phyloP scores from a whole-genome alignment of 1,140 invertebrate species.

The Vollenhovia emeryi region DNA sequence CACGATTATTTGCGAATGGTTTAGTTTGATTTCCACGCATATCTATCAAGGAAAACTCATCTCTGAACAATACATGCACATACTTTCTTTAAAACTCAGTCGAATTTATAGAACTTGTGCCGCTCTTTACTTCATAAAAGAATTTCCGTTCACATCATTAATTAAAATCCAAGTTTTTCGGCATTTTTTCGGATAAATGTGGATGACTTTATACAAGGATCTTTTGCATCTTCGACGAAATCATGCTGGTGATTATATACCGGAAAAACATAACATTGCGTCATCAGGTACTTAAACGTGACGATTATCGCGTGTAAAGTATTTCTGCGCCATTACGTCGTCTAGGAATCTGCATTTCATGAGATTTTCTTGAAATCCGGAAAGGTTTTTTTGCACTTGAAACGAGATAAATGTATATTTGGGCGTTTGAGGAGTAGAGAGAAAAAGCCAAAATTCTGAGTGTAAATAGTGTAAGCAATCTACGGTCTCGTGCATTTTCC shows the following conservation, averaged over 20 bases:
- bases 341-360: background rate
- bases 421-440: background rate
- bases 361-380: background rate
- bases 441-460: background rate
- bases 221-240: background rate
- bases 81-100: background rate
- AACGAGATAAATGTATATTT: no score
- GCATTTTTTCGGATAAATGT: background rate
- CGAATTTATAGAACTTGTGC: constrained; percentile 2
- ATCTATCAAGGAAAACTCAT: background rate
- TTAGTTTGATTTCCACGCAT: background rate
- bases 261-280: background rate
- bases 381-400: background rate
- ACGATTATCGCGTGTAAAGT: background rate
- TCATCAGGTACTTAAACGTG: background rate
- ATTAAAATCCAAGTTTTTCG: background rate
- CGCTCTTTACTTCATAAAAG: background rate
- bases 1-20: background rate
- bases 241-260: background rate
- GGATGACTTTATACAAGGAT: background rate
- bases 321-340: background rate
- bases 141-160: background rate
- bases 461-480: background rate
- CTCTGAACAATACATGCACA: background rate
- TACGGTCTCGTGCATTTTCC: background rate